Percentiles rank a stretch among this genome's conserved stretches.
Evolutionary conservation across 2,888 invertebrate genomes (phyloP).

Genomic region (Syrphus vitripennis): DNA sequence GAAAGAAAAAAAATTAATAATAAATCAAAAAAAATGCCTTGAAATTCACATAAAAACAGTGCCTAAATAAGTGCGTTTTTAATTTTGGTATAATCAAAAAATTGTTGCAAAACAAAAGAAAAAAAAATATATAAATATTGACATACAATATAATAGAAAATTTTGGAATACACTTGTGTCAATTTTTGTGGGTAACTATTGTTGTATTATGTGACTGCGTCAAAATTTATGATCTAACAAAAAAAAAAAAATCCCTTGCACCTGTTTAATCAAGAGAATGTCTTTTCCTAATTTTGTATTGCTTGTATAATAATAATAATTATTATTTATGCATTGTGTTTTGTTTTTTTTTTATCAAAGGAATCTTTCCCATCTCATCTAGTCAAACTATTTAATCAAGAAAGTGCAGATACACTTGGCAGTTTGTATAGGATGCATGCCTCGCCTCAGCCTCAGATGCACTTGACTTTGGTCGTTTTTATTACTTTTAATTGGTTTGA

Average conservation of each 20-base stretch:
- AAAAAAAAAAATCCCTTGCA: background rate
- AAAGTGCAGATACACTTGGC: conserved; percentile 26
- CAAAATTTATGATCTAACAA: background rate
- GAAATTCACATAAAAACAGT: conserved; percentile 12
- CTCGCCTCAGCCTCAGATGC: conserved; percentile 12
- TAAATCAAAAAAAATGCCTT: conserved; percentile 21
- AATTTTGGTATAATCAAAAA: background rate
- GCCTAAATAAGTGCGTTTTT: background rate
- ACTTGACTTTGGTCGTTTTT: conserved; percentile 62
- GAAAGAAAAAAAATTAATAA: background rate
- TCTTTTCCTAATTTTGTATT: background rate
- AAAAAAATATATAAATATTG: conserved; percentile 1
- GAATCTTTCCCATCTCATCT: background rate
- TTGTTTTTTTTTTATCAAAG: background rate
- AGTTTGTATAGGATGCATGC: background rate
- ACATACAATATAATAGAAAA: background rate
- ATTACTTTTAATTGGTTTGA: conserved; percentile 63
- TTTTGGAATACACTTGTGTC: conserved; percentile 30
- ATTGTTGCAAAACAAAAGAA: background rate
- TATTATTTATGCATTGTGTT: background rate
- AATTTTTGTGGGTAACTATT: conserved; percentile 50
- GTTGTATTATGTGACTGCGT: conserved; percentile 50
- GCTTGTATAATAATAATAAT: background rate
- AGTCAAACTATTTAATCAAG: conserved; percentile 21
- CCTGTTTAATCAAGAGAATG: conserved; percentile 8